Evolutionary conservation across 2,113 vertebrate genomes (phyloP).

Genomic region (Trachemys scripta): DNA sequence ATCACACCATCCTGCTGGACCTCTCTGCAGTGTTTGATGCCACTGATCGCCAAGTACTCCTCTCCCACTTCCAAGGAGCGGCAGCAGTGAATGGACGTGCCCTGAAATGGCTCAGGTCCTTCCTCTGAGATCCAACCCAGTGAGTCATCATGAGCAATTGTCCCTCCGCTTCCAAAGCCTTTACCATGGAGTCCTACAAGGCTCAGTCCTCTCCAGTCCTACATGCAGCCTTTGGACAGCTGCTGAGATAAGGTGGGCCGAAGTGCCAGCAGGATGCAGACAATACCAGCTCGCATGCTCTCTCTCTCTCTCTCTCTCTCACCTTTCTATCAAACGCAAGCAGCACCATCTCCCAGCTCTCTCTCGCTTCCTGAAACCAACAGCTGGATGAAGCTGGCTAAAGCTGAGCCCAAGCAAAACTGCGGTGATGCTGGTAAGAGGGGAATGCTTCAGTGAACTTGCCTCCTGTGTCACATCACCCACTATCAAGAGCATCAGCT

Average conservation of each 20-base stretch:
- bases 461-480: slow-evolving; percentile 4
- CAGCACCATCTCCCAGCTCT: not conserved
- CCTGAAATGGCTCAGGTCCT: not conserved
- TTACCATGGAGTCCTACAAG: not conserved
- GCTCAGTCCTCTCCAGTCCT: not conserved
- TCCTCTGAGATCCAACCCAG: not conserved
- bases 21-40: not conserved
- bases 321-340: not conserved
- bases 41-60: not conserved
- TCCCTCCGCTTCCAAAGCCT: not conserved
- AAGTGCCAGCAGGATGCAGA: not conserved
- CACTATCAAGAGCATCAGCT: not conserved
- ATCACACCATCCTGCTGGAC: fast-evolving
- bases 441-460: not conserved
- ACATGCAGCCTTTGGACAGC: not conserved
- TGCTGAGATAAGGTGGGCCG: not conserved
- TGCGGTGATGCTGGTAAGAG: slow-evolving; percentile 9
- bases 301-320: not conserved
- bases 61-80: not conserved
- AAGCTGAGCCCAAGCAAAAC: not conserved
- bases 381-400: not conserved
- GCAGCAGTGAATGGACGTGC: not conserved
- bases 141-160: not conserved
- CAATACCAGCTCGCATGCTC: not conserved
- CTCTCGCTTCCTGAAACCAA: not conserved